Base-by-base conservation (phyloP, 2,888 invertebrate genomes). In the Ceriagrion tenellum region DNA sequence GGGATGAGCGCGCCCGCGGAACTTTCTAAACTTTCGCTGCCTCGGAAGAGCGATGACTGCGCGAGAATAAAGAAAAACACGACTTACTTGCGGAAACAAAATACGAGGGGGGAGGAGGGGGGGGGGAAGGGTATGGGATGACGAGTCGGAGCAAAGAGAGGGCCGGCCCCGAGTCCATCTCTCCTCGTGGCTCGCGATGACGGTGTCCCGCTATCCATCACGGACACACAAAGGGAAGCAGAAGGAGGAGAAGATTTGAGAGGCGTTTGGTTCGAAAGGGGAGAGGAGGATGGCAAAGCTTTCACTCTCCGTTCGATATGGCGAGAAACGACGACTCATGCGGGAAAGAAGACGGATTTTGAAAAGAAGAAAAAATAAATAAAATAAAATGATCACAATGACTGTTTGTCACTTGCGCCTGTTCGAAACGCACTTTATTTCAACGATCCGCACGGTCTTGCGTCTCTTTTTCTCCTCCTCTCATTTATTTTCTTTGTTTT, bases 1-100 rank as follows among this genome's bases (percentile, higher is more conserved):
- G 81, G 35, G 81, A 81, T 81, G 81, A 16, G 35, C 81, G 81
- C 18, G 35, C 30, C 69, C 35, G 59, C 23, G 47, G 18, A 93
- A 93, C 93, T 93, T 93, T 93, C 93, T 93, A 93, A 93, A 93
- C 93, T 93, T 93, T 93, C 93, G 63, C 93, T 69, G 55, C 35
- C 40, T 59, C 2, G 59, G 93, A 74, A 93, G 69, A 69, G 47
- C 93, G 93, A 93, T 93, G 93, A 93, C 93, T 93, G 47, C 10
- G 47, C 81, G 93, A 47, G 74, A 93, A 69, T 93, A 74, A 91
- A 93, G 69, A 93, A 93, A 81, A 81, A 81, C 81, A 81, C 30
- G 69, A 47, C 69, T 74, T 74, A 55, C 93, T 93, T 55, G 93
- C 93, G 93, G 93, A 93, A 93, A 93, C 47, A 93, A 93, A 81